Percentiles rank a stretch among this genome's conserved stretches.
phyloP scores from a whole-genome alignment of 2,113 vertebrate species.

The Archilochus colubris region DNA sequence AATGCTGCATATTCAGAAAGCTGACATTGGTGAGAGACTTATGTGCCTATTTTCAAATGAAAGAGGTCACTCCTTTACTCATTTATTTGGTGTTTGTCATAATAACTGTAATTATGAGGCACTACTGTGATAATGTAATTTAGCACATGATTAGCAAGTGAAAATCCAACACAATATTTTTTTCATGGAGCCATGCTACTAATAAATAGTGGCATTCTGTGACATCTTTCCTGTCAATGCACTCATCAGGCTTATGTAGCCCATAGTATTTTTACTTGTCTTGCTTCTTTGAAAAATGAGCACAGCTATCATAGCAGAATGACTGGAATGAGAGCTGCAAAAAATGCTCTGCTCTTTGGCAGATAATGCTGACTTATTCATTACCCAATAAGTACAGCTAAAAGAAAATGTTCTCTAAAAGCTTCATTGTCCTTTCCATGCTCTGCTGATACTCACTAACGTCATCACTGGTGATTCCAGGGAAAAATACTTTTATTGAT shows the following conservation, averaged over 20 bases:
- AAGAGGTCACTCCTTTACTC: slow-evolving; percentile 54
- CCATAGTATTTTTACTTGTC: background rate
- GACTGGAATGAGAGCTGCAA: slow-evolving; percentile 12
- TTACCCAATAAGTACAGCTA: slow-evolving; percentile 1
- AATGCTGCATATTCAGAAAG: slow-evolving; percentile 22
- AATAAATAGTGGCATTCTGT: slow-evolving; percentile 28
- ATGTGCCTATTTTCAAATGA: slow-evolving; percentile 45
- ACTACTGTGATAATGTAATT: slow-evolving; percentile 62
- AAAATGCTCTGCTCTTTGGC: slow-evolving; percentile 21
- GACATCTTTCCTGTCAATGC: slow-evolving; percentile 5
- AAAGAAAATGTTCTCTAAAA: slow-evolving; percentile 37
- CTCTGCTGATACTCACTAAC: slow-evolving; percentile 4
- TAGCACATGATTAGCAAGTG: slow-evolving; percentile 58
- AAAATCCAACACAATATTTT: slow-evolving; percentile 46
- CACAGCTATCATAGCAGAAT: slow-evolving; percentile 16
- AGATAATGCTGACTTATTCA: background rate
- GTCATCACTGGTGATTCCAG: slow-evolving; percentile 3
- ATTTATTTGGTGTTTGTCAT: slow-evolving; percentile 59
- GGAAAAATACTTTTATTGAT: slow-evolving; percentile 31
- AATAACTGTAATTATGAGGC: slow-evolving; percentile 68
- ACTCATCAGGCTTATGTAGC: background rate
- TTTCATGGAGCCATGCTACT: background rate
- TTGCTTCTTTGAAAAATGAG: background rate
- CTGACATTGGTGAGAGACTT: slow-evolving; percentile 42
- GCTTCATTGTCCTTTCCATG: background rate